These are phyloP conservation scores for Orestias chungarensis DNA, from an alignment of 2,797 vertebrate species.

Conservation along the genomic window DNA sequence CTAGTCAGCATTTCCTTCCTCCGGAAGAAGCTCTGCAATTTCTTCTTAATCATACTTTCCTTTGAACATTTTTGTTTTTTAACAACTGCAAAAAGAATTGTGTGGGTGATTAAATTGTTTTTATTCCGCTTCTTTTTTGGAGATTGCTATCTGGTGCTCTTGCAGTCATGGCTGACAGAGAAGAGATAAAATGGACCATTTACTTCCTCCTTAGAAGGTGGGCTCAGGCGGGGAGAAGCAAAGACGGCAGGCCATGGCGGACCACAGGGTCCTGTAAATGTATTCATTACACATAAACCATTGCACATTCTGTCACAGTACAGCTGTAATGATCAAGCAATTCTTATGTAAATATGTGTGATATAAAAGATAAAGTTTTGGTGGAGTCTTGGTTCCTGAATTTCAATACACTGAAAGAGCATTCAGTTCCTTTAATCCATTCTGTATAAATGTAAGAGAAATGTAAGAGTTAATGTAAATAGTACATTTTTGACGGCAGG, in stretches of 20 bases:
- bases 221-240: slow-evolving; percentile 37
- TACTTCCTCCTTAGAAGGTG: slow-evolving; percentile 70
- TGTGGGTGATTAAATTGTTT: slow-evolving; percentile 81
- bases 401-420: background rate
- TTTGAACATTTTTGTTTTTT: slow-evolving; percentile 75
- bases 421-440: background rate
- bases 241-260: slow-evolving; percentile 23
- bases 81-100: slow-evolving; percentile 76
- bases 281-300: background rate
- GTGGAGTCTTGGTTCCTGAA: background rate
- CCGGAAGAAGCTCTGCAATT: slow-evolving; percentile 85
- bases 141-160: slow-evolving; percentile 74
- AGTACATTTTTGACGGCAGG: too few species aligned
- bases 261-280: slow-evolving; percentile 1
- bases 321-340: background rate
- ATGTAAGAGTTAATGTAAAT: too few species aligned
- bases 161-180: slow-evolving; percentile 77
- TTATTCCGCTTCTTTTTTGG: slow-evolving; percentile 55
- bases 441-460: background rate
- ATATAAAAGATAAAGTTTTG: background rate
- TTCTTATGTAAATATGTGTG: background rate
- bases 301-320: background rate
- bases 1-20: slow-evolving; percentile 82
- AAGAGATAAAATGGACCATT: slow-evolving; percentile 81
- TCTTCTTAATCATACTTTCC: slow-evolving; percentile 85